Evolutionary conservation across 2,797 vertebrate genomes (phyloP).

Genomic region (Centroberyx gerrardi): DNA sequence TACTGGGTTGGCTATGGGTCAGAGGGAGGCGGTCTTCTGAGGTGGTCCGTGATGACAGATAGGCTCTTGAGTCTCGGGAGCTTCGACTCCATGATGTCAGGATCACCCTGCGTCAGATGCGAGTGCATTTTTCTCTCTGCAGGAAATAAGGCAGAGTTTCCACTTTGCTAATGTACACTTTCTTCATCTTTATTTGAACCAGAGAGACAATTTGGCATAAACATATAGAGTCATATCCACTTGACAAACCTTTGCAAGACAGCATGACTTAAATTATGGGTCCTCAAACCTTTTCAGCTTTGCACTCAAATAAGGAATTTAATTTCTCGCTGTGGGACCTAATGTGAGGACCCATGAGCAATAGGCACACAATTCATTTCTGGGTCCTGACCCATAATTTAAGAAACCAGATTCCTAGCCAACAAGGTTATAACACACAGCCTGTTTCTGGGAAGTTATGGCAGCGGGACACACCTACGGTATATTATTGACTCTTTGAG

Average conservation of each 20-base stretch:
- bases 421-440: background rate
- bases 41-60: conserved; percentile 6
- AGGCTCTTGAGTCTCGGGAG: background rate
- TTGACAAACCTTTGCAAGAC: background rate
- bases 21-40: background rate
- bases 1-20: background rate
- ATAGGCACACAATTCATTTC: conserved; percentile 3
- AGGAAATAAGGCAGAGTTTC: conserved; percentile 45
- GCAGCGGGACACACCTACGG: conserved; percentile 15
- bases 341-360: background rate
- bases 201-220: background rate
- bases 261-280: background rate
- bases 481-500: conserved; percentile 4
- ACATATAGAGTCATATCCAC: conserved; percentile 12
- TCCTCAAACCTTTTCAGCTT: background rate
- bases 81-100: conserved; percentile 28
- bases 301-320: background rate
- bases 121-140: background rate
- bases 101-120: conserved; percentile 51
- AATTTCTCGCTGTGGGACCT: background rate
- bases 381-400: conserved; percentile 6
- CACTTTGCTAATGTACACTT: conserved; percentile 1
- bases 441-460: conserved; percentile 46
- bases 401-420: conserved; percentile 8
- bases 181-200: conserved; percentile 13